Percentiles rank a stretch among this genome's conserved stretches.
Evolutionary conservation across 2,888 invertebrate genomes (phyloP).

Genomic region (Eupithecia centaureata): DNA sequence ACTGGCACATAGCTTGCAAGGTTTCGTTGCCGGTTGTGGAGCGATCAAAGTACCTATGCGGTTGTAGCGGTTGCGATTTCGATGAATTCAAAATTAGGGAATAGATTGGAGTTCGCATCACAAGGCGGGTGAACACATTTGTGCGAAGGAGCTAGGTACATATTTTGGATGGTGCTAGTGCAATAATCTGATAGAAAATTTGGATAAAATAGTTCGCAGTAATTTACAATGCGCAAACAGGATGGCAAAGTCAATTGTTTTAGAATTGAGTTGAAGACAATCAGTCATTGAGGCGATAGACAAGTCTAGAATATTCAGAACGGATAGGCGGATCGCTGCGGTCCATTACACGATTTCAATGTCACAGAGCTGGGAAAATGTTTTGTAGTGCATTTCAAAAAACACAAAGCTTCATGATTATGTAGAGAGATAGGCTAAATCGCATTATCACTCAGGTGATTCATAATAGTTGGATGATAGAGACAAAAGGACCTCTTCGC

Average conservation of each 20-base stretch:
- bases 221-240: background rate
- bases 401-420: background rate
- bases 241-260: background rate
- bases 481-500: background rate
- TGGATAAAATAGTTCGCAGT: background rate
- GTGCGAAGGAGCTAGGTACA: background rate
- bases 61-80: conserved; percentile 28
- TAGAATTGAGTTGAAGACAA: conserved; percentile 23
- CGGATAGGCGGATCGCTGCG: conserved; percentile 54
- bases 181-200: background rate
- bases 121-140: background rate
- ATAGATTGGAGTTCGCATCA: conserved; percentile 19
- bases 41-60: conserved; percentile 28
- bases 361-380: conserved; percentile 41
- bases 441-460: background rate
- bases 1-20: background rate
- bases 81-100: conserved; percentile 33
- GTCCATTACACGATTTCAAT: conserved; percentile 68
- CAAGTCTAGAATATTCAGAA: conserved; percentile 40
- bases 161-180: background rate
- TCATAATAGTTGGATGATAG: no score
- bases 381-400: background rate
- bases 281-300: conserved; percentile 16
- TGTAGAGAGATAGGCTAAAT: background rate
- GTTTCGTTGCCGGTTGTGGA: conserved; percentile 26